These are phyloP conservation scores for Eledona agricola DNA, from an alignment of 2,888 invertebrate species.

Conservation along the genomic window DNA sequence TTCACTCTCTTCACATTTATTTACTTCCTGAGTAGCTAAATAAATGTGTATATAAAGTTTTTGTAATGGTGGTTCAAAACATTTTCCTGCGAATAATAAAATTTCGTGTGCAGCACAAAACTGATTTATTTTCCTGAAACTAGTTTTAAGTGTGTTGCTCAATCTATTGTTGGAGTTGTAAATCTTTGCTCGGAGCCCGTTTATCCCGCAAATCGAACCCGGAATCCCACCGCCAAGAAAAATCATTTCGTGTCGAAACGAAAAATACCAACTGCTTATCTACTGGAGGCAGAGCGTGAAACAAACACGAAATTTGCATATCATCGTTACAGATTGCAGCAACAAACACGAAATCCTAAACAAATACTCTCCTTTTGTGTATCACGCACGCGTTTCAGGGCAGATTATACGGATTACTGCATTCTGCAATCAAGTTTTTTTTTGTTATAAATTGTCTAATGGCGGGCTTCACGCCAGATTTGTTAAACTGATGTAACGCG, in stretches of 20 bases:
- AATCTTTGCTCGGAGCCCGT: too few species aligned
- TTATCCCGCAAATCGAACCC: slow-evolving; percentile 3
- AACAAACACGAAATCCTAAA: slow-evolving; percentile 29
- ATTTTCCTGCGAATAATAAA: too few species aligned
- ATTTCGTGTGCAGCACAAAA: too few species aligned
- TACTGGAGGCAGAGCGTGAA: slow-evolving; percentile 12
- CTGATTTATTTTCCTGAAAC: too few species aligned
- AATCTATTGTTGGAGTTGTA: too few species aligned
- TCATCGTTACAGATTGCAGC: slow-evolving; percentile 23
- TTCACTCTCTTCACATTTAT: too few species aligned
- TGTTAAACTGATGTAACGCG: slow-evolving; percentile 8
- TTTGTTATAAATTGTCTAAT: slow-evolving; percentile 27
- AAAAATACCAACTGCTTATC: slow-evolving; percentile 15
- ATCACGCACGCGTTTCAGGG: slow-evolving; percentile 9
- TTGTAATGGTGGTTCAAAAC: too few species aligned
- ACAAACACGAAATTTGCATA: slow-evolving; percentile 25
- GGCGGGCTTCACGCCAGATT: slow-evolving; percentile 21
- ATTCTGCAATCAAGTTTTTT: too few species aligned
- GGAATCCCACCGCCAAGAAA: slow-evolving; percentile 6
- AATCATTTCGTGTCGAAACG: slow-evolving; percentile 13
- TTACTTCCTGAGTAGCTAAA: too few species aligned
- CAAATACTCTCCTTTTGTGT: slow-evolving; percentile 25
- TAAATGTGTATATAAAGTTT: too few species aligned
- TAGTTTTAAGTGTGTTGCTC: too few species aligned
- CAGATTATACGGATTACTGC: too few species aligned